A percentile compares a stretch with the other conserved stretches of the same genome.
These are phyloP conservation scores for Siniperca undulata DNA, from an alignment of 2,797 vertebrate genomes.

Conservation along the genomic window DNA sequence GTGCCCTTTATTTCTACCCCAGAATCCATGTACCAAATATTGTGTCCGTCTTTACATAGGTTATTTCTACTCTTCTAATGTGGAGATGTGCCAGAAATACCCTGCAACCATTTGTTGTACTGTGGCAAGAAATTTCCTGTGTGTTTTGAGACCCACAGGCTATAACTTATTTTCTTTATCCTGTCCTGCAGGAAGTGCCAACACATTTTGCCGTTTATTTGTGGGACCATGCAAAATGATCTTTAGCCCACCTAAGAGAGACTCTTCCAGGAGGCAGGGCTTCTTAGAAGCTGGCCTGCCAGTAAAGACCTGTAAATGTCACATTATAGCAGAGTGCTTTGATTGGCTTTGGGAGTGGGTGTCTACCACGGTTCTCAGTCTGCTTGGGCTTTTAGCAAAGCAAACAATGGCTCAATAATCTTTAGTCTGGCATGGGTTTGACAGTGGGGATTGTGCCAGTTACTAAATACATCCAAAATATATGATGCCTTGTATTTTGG, in stretches of 20 bases:
- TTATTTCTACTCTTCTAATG: conserved; percentile 2
- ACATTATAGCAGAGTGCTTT: conserved; percentile 46
- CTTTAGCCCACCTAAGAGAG: conserved; percentile 50
- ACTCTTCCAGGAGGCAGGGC: conserved; percentile 29
- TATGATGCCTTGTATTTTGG: conserved; percentile 46
- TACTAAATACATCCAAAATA: conserved; percentile 36
- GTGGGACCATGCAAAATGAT: conserved; percentile 53
- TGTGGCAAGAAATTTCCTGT: conserved; percentile 12
- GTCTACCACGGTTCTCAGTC: conserved; percentile 47
- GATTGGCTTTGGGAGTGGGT: conserved; percentile 58
- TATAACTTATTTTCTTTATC: conserved; percentile 19
- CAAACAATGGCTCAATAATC: conserved; percentile 56
- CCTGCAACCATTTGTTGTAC: neutral
- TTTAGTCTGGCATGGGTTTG: conserved; percentile 13
- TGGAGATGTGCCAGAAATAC: conserved; percentile 10
- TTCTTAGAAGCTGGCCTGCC: conserved; percentile 44
- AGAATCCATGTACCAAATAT: neutral
- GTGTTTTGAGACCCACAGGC: conserved; percentile 23
- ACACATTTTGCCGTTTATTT: conserved; percentile 52
- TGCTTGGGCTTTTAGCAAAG: conserved; percentile 60
- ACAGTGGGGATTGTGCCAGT: conserved; percentile 31
- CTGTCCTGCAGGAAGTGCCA: conserved; percentile 50
- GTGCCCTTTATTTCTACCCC: neutral
- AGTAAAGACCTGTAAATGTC: conserved; percentile 65
- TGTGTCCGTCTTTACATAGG: neutral